Conservation (phyloP, 2,888 invertebrate species). For the Mythimna lalbum region DNA sequence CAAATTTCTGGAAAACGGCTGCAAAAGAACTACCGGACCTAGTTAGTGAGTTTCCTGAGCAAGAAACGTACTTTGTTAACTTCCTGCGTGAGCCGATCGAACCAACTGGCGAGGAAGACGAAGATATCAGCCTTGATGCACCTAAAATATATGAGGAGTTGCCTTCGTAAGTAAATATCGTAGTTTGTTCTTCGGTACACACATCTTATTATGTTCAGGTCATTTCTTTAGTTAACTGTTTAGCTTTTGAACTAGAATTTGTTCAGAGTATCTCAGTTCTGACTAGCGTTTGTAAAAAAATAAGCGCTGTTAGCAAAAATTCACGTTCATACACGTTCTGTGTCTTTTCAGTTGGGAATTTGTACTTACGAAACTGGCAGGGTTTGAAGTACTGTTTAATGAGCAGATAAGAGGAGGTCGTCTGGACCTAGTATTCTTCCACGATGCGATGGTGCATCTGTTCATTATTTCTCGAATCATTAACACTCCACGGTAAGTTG, state of each 20-base stretch:
- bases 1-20: conserved; percentile 91
- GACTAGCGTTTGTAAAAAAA: neutral
- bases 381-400: conserved; percentile 94
- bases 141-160: conserved; percentile 97
- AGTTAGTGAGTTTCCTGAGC: conserved; percentile 87
- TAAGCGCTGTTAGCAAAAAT: neutral
- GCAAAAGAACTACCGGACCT: conserved; percentile 88
- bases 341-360: conserved; percentile 89
- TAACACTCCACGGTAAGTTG: conserved; percentile 92
- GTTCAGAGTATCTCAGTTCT: neutral
- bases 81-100: conserved; percentile 96
- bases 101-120: conserved; percentile 94
- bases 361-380: conserved; percentile 91
- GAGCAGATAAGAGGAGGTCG: conserved; percentile 93
- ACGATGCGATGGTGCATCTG: conserved; percentile 96
- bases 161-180: conserved; percentile 88
- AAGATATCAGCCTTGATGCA: conserved; percentile 93
- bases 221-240: neutral
- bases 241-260: no score
- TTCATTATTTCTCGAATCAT: conserved; percentile 96
- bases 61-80: conserved; percentile 94
- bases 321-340: neutral
- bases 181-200: neutral
- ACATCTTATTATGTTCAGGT: neutral
- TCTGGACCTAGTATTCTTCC: conserved; percentile 96